Evolutionary conservation across 2,113 vertebrate species (phyloP).

Genomic region (Sinosuthora webbiana): DNA sequence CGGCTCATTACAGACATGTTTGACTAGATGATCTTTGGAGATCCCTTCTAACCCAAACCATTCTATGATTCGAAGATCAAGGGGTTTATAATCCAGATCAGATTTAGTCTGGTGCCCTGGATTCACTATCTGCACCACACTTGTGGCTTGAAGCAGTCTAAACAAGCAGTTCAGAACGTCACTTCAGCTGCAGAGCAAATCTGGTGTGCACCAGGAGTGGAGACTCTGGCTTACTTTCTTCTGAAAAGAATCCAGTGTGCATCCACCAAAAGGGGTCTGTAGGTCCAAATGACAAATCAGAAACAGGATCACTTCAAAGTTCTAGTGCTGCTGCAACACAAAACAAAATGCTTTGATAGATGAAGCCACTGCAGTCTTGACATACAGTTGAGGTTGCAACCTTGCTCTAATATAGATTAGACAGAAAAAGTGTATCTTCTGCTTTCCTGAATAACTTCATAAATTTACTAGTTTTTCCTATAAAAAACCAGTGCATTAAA

Average conservation of each 20-base stretch:
- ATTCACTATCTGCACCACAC: background rate
- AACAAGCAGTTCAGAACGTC: background rate
- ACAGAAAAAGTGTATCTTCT: background rate
- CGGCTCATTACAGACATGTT: background rate
- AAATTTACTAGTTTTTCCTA: background rate
- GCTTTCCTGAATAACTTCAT: background rate
- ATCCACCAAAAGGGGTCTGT: background rate
- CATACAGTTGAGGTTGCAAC: background rate
- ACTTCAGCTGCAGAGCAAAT: background rate
- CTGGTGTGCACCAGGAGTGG: background rate
- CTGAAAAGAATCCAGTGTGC: background rate
- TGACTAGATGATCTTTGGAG: background rate
- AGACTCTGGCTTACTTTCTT: background rate
- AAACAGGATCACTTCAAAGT: background rate
- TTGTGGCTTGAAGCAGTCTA: background rate
- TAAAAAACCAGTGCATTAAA: background rate
- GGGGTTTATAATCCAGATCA: background rate
- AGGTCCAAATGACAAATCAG: background rate
- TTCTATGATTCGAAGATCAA: background rate
- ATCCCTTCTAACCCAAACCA: background rate
- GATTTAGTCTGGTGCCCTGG: background rate
- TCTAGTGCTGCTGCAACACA: background rate
- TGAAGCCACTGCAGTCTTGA: background rate
- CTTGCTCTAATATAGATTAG: background rate
- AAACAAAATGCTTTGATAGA: background rate